Conservation (phyloP, 2,113 vertebrate genomes). For the Myxocyprinus asiaticus region DNA sequence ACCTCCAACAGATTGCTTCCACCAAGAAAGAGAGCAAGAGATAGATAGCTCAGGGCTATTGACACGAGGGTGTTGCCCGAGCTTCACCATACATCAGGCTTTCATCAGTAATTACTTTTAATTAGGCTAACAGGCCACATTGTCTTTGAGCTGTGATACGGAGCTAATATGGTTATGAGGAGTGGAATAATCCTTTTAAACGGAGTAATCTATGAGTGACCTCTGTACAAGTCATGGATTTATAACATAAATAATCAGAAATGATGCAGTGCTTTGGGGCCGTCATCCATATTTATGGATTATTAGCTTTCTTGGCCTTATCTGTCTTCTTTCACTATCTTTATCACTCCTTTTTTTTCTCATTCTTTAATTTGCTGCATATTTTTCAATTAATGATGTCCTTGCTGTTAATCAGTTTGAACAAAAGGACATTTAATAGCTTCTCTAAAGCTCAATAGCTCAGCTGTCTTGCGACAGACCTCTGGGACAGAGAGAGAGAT, state of each 20-base stretch:
- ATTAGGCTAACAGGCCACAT: slow-evolving; percentile 69
- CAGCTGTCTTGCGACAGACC: not conserved
- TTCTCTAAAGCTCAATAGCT: slow-evolving; percentile 27
- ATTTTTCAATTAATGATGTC: slow-evolving; percentile 53
- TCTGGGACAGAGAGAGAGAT: not conserved
- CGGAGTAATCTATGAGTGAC: slow-evolving; percentile 60
- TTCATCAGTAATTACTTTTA: slow-evolving; percentile 73
- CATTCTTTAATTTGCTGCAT: slow-evolving; percentile 36
- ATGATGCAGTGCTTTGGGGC: slow-evolving; percentile 60
- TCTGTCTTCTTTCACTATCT: slow-evolving; percentile 2
- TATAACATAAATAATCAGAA: slow-evolving; percentile 71
- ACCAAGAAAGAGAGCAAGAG: slow-evolving; percentile 42
- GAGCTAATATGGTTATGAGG: slow-evolving; percentile 61
- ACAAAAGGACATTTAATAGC: slow-evolving; percentile 49
- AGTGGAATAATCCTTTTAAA: slow-evolving; percentile 64
- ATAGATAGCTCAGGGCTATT: slow-evolving; percentile 57
- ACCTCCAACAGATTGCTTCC: slow-evolving; percentile 61
- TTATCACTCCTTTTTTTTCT: not conserved
- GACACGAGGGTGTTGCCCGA: slow-evolving; percentile 61
- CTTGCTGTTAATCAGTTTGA: slow-evolving; percentile 50
- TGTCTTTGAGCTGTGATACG: slow-evolving; percentile 62
- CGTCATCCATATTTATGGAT: slow-evolving; percentile 66
- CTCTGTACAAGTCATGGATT: slow-evolving; percentile 61
- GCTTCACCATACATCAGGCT: slow-evolving; percentile 60
- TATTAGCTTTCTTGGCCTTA: slow-evolving; percentile 54